Base-by-base conservation (phyloP, 2,113 vertebrate genomes). In the Grus americana region DNA sequence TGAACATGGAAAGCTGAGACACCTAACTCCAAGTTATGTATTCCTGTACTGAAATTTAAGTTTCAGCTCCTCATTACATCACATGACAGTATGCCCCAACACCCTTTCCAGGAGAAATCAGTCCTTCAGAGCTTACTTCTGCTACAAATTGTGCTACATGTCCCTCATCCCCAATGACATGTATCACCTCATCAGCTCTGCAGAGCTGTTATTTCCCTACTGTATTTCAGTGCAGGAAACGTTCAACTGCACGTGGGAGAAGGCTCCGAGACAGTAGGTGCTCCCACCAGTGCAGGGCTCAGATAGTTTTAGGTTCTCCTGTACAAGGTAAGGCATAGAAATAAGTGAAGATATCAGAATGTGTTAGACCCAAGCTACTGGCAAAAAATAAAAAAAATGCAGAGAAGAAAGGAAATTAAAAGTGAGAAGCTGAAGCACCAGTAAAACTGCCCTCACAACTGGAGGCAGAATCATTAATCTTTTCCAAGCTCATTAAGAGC, bases 381-480 rank as follows among this genome's bases (percentile, higher is more conserved):
- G 2, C 12, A 54, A 3, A 34, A 42, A 55, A 49, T 42, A 9
- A 8, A 11, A n/a, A 32, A 42, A 23, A 38, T 1, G 1, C 3
- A 62, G 2, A 46, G 5, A 59, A 50, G 1, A 72, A 67, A 88
- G n/a, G 3, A 83, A 91, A 78, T 66, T 47, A 47, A 44, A 86
- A 71, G n/a, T 17, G 20, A 55, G 44, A 85, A 26, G 70, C 11
- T 36, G 50, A 92, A 93, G 16, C 22, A 79, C 6, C 23, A 78
- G 16, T 52, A 83, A 73, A 57, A 84, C 54, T 76, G 12, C 15
- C 50, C 26, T 93, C 59, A 36, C 46, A 90, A n/a, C 26, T 73
- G 19, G 2, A 91, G 3, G 5, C 19, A 84, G 30, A 54, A 44
- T 10, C 47, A 79, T 59, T 59, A 81, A 23, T 65, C 76, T 80